Evolutionary conservation across 2,797 vertebrate species (phyloP).

Genomic region (Erpetoichthys calabaricus): DNA sequence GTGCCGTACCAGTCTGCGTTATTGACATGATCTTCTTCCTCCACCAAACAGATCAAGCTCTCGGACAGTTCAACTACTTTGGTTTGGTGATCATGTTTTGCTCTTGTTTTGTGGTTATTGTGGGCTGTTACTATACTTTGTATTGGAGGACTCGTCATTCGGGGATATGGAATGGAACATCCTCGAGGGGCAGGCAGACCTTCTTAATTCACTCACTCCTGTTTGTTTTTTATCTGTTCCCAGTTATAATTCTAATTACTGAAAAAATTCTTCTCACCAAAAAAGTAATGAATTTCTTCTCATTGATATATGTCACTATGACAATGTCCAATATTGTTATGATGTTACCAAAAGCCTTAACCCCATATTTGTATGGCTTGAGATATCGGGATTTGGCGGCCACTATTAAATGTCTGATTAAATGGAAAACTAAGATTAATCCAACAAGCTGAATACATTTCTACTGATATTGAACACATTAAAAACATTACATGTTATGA

Average conservation of each 20-base stretch:
- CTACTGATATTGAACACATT: too few species aligned
- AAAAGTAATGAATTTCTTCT: slow-evolving; percentile 15
- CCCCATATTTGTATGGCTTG: slow-evolving; percentile 41
- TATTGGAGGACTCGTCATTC: slow-evolving; percentile 41
- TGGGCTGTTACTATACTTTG: slow-evolving; percentile 34
- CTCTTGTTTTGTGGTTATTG: slow-evolving; percentile 34
- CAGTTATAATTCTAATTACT: slow-evolving; percentile 31
- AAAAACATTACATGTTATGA: too few species aligned
- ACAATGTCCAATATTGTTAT: slow-evolving; percentile 34
- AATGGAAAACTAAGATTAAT: background rate
- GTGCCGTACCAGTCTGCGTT: slow-evolving; percentile 28
- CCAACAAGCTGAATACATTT: background rate
- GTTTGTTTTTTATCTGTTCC: slow-evolving; percentile 40
- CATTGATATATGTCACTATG: slow-evolving; percentile 33
- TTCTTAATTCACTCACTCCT: slow-evolving; percentile 43
- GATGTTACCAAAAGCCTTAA: slow-evolving; percentile 40
- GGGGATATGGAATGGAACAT: slow-evolving; percentile 36
- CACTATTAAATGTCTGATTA: slow-evolving; percentile 9
- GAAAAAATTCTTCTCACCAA: slow-evolving; percentile 27
- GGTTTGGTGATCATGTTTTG: slow-evolving; percentile 25
- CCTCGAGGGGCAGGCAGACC: slow-evolving; percentile 39
- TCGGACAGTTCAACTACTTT: slow-evolving; percentile 35
- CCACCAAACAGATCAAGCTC: slow-evolving; percentile 22
- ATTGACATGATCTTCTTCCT: slow-evolving; percentile 34
- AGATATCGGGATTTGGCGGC: slow-evolving; percentile 40